Base-by-base conservation (phyloP, 1,140 invertebrate species). In the Drosophila equinoxialis region DNA sequence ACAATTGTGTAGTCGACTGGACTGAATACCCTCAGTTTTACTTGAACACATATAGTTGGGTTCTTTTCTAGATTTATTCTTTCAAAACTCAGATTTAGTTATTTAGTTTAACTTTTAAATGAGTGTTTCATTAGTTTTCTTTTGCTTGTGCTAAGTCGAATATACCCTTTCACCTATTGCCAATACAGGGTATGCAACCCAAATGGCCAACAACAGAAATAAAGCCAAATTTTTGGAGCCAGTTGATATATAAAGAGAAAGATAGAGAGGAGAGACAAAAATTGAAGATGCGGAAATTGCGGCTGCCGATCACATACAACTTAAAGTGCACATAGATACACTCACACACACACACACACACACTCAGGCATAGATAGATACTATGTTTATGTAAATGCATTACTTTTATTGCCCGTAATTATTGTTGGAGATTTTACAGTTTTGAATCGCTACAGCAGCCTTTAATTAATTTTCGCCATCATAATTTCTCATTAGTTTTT, bases 381-480 rank as follows among this genome's bases (percentile, higher is more conserved):
- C 14, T 48, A 60, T 51, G 37, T 54, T 74, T 77, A 77, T 74
- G 71, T 77, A 63, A 77, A 77, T 77, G 74, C 57, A 39, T 77
- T 77, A 77, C 74, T 77, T 77, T 77, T 77, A 77, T 77, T 77
- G 74, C 33, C 2, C 8, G 51, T 55, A 33, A 59, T 30, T 68
- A 13, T 41, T 14, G 42, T 48, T 64, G 68, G 65, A 59, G 64
- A 64, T 71, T 65, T 77, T 41, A 11, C 45, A 51, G 45, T 51
- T 51, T 45, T 48, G 14, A 8, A 17, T 48, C 8, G 41, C 48
- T 64, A 68, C 55, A 63, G 79, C 65, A 48, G 45, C 45, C 45
- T 79, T 83, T 84, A 86, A 86, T 86, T 82, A 83, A 87, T 83
- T 87, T 82, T 76, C 42, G 67, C 70, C 80, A 86, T 73, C 83